A percentile compares a stretch with the other conserved stretches of the same genome.
These are phyloP conservation scores for Corythaixoides concolor DNA, from an alignment of 2,113 vertebrate genomes.

Conservation along the genomic window DNA sequence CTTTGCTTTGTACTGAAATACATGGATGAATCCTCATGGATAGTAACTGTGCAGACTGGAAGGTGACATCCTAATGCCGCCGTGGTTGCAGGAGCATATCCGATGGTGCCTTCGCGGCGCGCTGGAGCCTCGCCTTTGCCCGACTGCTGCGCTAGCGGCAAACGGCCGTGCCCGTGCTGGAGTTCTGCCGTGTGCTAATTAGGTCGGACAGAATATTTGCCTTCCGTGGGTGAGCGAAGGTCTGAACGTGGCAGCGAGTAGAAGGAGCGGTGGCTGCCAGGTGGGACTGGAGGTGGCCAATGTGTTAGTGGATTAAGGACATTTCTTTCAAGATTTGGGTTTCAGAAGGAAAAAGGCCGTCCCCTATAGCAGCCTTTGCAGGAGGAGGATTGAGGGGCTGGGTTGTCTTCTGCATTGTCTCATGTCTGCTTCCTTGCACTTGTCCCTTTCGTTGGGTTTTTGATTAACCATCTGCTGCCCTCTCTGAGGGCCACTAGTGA, in stretches of 20 bases:
- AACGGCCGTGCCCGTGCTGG: neutral
- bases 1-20: neutral
- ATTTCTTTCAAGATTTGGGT: accelerated
- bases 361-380: neutral
- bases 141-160: neutral
- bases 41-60: neutral
- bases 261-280: neutral
- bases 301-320: neutral
- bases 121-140: accelerated
- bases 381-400: neutral
- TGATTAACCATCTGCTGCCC: neutral
- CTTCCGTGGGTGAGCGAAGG: neutral
- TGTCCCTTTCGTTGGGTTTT: neutral
- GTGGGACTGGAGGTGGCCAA: neutral
- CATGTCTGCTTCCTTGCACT: neutral
- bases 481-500: neutral
- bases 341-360: neutral
- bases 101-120: accelerated
- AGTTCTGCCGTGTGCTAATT: neutral
- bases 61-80: neutral
- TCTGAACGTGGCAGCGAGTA: neutral
- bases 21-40: neutral
- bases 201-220: neutral
- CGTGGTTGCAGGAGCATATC: neutral
- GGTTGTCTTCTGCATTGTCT: neutral